Evolutionary conservation across 2,888 invertebrate species (phyloP).

Genomic region (Polymixis lichenea): DNA sequence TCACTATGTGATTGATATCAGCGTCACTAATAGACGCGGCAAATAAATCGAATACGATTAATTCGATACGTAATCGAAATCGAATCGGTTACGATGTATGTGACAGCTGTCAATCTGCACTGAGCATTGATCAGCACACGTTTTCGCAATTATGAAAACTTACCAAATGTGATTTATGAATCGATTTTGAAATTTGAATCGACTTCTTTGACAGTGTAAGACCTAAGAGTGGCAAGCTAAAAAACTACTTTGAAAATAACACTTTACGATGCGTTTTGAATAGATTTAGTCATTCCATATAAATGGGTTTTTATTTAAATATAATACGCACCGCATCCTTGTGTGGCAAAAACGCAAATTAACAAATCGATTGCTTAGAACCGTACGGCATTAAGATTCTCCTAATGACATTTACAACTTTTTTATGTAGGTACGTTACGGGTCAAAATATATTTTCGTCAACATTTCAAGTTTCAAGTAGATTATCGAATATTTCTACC

Average conservation of each 20-base stretch:
- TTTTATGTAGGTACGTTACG: neutral
- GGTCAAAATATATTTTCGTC: conserved; percentile 11
- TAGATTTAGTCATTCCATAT: neutral
- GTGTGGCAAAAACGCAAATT: neutral
- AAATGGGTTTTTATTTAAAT: neutral
- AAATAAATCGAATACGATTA: conserved; percentile 21
- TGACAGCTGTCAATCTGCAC: conserved; percentile 25
- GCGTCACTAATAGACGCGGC: neutral
- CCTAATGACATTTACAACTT: neutral
- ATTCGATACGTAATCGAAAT: too few relatives aligned
- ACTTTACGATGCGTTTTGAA: neutral
- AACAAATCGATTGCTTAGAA: conserved; percentile 4
- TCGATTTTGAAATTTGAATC: conserved; percentile 34
- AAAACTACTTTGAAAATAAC: neutral
- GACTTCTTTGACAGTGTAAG: conserved; percentile 9
- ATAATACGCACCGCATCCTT: neutral
- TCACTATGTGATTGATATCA: conserved; percentile 7
- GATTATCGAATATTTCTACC: conserved; percentile 68
- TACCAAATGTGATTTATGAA: conserved; percentile 7
- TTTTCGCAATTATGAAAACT: conserved; percentile 9
- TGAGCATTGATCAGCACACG: neutral
- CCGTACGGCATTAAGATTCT: neutral
- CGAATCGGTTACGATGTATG: conserved; percentile 9
- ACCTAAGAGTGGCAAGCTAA: conserved; percentile 38
- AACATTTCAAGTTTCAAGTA: conserved; percentile 10